Percentiles rank a stretch among this genome's conserved stretches.
phyloP scores from a whole-genome alignment of 2,888 invertebrate species.

The Habroteleia sp. region DNA sequence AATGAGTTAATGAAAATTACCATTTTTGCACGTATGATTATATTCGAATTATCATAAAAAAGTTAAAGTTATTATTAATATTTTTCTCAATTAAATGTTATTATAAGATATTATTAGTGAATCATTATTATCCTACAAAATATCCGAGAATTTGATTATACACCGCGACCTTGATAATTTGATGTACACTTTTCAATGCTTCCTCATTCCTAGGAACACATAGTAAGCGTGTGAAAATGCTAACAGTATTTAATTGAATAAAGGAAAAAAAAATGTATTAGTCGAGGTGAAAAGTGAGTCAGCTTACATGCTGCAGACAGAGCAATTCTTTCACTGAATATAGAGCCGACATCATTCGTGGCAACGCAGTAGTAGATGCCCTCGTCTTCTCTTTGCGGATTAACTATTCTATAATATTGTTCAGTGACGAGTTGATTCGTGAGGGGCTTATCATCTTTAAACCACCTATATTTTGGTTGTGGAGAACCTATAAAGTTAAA shows the following conservation, averaged over 20 bases:
- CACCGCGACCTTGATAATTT: conserved; percentile 20
- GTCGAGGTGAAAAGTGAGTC: conserved; percentile 35
- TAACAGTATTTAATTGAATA: conserved; percentile 38
- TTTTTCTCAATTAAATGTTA: too few relatives aligned
- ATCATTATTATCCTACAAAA: too few relatives aligned
- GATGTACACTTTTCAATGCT: conserved; percentile 12
- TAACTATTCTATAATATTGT: conserved; percentile 89
- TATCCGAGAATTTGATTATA: too few relatives aligned
- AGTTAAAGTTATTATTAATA: too few relatives aligned
- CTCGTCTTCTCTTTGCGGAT: conserved; percentile 90
- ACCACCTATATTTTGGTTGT: conserved; percentile 95
- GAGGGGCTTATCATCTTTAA: conserved; percentile 91
- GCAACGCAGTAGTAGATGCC: conserved; percentile 97
- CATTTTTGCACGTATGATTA: too few relatives aligned
- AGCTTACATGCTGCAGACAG: conserved; percentile 96
- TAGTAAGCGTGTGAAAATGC: conserved; percentile 31
- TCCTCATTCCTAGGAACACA: conserved; percentile 33
- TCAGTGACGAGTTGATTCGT: conserved; percentile 90
- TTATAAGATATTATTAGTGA: too few relatives aligned
- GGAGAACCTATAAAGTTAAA: conserved; percentile 88
- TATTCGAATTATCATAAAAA: too few relatives aligned
- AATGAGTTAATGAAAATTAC: too few relatives aligned
- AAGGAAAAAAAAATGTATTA: conserved; percentile 19
- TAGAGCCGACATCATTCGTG: conserved; percentile 94
- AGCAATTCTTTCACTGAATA: conserved; percentile 94